phyloP scores from a whole-genome alignment of 2,797 vertebrate species.

The Clarias fuscus region DNA sequence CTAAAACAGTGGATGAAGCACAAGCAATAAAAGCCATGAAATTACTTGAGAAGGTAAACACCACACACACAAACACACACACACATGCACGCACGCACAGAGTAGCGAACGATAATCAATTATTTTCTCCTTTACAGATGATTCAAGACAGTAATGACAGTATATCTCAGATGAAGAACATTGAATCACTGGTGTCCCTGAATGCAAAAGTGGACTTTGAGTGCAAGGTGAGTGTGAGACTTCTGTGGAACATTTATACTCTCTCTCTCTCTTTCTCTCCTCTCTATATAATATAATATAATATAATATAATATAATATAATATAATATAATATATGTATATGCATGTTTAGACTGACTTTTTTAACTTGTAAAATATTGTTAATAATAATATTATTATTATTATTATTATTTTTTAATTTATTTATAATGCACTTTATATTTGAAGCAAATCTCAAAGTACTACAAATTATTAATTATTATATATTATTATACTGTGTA shows the following conservation, averaged over 20 bases:
- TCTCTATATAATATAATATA: no score
- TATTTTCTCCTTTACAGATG: slow-evolving; percentile 70
- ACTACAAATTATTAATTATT: no score
- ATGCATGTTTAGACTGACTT: no score
- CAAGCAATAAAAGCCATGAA: slow-evolving; percentile 89
- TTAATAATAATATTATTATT: no score
- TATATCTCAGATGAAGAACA: slow-evolving; percentile 92
- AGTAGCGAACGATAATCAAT: neutral
- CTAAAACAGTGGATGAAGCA: slow-evolving; percentile 81
- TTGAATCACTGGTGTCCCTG: slow-evolving; percentile 90
- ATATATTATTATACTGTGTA: neutral
- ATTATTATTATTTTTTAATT: no score
- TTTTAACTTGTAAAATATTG: no score
- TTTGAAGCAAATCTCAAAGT: no score
- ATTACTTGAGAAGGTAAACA: slow-evolving; percentile 83
- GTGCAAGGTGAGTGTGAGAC: slow-evolving; percentile 83
- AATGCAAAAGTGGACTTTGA: slow-evolving; percentile 96
- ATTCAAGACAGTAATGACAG: slow-evolving; percentile 94
- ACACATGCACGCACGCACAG: neutral
- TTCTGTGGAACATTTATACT: neutral
- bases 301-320: no score
- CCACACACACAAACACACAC: neutral
- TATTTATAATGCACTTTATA: no score
- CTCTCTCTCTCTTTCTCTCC: no score
- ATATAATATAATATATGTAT: no score